Evolutionary conservation across 2,113 vertebrate genomes (phyloP), one percentile per base, ranked within the genome.

Genomic region (Sterrhoptilus dennistouni): DNA sequence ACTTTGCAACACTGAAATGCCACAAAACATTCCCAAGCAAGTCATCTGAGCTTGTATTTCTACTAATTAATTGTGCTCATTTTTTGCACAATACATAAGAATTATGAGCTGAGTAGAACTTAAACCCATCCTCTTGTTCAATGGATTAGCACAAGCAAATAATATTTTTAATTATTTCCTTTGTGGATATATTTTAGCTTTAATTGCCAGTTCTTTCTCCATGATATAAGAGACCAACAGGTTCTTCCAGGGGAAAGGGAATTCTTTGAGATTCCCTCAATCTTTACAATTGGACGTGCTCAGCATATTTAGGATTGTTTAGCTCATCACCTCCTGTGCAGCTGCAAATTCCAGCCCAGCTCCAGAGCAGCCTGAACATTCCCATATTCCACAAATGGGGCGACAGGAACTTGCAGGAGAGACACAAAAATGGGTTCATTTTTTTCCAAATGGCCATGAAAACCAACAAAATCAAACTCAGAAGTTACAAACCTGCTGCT

Each of bases 131-230:
- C 25, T 60, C 50, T 56, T 68, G 54, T 29, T 87, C 72, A 82
- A 56, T 25, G 14, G 28, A 89, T 88, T 75, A 45, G 49, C 38
- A 40, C 14, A 76, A 80, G 66, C 60, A 92, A 94, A 76, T 59
- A 69, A 60, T 89, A 92, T 54, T 91, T 84, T 81, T 50, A 88
- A 92, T 83, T 91, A 57, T 93, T 93, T 96, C 59, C 81, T 87
- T 23, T 12, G 40, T 38, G 81, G 33, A 49, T 70, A 64, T 36
- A 82, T 92, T 95, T 94, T 40, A 74, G 47, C 8, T 83, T 81
- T 65, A 91, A 88, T 77, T 68, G 23, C 31, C 71, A 95, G 13
- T 56, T 74, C 59, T 47, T 86, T 87, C 40, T 65, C 74, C 6
- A 12, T 22, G 49, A 91, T 66, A 31, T 5, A 96, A 69, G 12